phyloP scores from a whole-genome alignment of 2,113 vertebrate species.

The Microtus montanus region DNA sequence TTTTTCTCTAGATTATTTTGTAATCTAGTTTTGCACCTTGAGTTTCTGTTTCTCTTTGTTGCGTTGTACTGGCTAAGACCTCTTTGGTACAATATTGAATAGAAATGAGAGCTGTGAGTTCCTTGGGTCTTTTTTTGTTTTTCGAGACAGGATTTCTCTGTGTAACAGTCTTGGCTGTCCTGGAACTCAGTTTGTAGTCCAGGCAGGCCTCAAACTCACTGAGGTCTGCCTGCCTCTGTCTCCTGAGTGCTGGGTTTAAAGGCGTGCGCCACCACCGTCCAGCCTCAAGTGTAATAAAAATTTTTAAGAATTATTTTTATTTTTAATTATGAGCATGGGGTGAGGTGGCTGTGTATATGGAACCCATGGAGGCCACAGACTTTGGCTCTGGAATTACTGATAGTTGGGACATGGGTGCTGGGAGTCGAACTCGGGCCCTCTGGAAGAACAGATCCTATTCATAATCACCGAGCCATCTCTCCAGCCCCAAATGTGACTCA shows the following conservation, averaged over 20 bases:
- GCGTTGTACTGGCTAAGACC: neutral
- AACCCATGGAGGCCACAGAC: neutral
- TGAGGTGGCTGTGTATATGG: no score
- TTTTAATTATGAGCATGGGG: neutral
- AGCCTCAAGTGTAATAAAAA: neutral
- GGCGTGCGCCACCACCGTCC: neutral
- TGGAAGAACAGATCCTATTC: neutral
- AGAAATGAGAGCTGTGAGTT: neutral
- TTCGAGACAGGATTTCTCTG: neutral
- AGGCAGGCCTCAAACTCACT: neutral
- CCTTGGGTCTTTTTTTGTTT: neutral
- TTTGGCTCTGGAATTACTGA: neutral
- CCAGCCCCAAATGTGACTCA: neutral
- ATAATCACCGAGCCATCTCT: neutral
- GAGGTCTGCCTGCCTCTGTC: neutral
- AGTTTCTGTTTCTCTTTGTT: constrained; percentile 30
- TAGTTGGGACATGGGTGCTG: neutral
- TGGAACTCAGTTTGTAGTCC: neutral
- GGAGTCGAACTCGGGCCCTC: neutral
- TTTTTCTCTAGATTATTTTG: constrained; percentile 20
- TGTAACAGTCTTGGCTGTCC: neutral
- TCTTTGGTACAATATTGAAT: neutral
- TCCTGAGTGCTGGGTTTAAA: neutral
- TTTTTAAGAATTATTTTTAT: neutral
- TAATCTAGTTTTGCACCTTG: neutral